Conservation (phyloP, 2,888 invertebrate species). For the Euplexia lucipara region DNA sequence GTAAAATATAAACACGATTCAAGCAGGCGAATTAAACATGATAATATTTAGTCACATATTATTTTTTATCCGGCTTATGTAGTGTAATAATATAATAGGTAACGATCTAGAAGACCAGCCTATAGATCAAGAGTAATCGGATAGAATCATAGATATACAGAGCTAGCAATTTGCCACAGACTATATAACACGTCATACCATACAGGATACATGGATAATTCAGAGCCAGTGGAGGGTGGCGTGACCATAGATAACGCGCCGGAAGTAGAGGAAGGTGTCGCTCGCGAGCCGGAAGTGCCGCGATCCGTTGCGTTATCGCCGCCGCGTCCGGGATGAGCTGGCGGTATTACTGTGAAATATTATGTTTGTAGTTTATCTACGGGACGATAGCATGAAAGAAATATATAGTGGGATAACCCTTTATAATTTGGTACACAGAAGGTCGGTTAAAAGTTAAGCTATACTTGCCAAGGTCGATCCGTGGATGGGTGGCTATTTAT, state of each 20-base stretch:
- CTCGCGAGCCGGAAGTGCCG: slow-evolving; percentile 68
- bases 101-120: neutral
- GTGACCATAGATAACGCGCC: slow-evolving; percentile 69
- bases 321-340: slow-evolving; percentile 57
- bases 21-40: too few relatives aligned
- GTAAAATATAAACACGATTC: too few relatives aligned
- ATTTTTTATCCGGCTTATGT: too few relatives aligned
- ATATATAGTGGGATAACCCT: slow-evolving; percentile 27
- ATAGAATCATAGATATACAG: slow-evolving; percentile 1
- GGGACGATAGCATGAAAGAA: slow-evolving; percentile 23
- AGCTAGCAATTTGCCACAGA: slow-evolving; percentile 13
- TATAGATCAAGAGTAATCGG: neutral
- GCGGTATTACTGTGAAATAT: slow-evolving; percentile 55
- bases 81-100: too few relatives aligned
- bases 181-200: slow-evolving; percentile 32
- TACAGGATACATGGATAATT: slow-evolving; percentile 61
- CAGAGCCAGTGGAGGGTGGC: slow-evolving; percentile 57
- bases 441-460: too few relatives aligned
- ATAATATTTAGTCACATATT: too few relatives aligned
- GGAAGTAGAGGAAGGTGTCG: slow-evolving; percentile 76
- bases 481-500: too few relatives aligned
- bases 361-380: slow-evolving; percentile 44
- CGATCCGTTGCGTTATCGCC: slow-evolving; percentile 74
- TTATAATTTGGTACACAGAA: slow-evolving; percentile 24
- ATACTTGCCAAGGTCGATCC: too few relatives aligned